phyloP scores from a whole-genome alignment of 2,113 vertebrate species.

The Serilophus lunatus region DNA sequence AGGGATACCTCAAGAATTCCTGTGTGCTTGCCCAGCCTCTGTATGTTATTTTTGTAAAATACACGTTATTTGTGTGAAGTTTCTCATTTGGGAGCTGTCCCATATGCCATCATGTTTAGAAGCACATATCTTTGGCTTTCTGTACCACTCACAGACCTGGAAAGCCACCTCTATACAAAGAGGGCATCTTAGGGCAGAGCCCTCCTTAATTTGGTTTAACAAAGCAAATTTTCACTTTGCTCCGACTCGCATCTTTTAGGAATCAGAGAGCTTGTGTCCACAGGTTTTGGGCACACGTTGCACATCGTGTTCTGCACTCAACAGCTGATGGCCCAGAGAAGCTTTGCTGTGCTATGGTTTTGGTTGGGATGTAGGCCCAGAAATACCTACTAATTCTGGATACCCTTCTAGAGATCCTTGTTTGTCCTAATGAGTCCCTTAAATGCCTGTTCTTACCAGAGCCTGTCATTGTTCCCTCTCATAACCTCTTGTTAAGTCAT shows the following conservation, averaged over 20 bases:
- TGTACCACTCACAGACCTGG: fast-evolving
- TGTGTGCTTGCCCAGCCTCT: background rate
- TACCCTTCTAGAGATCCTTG: background rate
- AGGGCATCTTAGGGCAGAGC: background rate
- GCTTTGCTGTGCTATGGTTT: background rate
- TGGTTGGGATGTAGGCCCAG: background rate
- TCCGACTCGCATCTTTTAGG: background rate
- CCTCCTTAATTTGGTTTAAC: background rate
- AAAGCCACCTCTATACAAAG: background rate
- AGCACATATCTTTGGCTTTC: background rate
- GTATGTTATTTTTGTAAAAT: background rate
- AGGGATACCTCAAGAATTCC: background rate
- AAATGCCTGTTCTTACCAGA: background rate
- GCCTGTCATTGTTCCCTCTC: background rate
- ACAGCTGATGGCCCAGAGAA: background rate
- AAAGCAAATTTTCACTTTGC: background rate
- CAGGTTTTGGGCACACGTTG: fast-evolving
- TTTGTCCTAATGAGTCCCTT: background rate
- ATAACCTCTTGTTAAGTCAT: background rate
- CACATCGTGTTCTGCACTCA: fast-evolving
- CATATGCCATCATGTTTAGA: too few species aligned
- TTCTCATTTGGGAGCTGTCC: background rate
- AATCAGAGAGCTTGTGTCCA: background rate
- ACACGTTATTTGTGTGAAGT: background rate
- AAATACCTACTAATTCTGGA: background rate